Percentiles rank a stretch among this genome's conserved stretches.
phyloP scores from a whole-genome alignment of 2,113 vertebrate species.

The Cyrtonyx montezumae region DNA sequence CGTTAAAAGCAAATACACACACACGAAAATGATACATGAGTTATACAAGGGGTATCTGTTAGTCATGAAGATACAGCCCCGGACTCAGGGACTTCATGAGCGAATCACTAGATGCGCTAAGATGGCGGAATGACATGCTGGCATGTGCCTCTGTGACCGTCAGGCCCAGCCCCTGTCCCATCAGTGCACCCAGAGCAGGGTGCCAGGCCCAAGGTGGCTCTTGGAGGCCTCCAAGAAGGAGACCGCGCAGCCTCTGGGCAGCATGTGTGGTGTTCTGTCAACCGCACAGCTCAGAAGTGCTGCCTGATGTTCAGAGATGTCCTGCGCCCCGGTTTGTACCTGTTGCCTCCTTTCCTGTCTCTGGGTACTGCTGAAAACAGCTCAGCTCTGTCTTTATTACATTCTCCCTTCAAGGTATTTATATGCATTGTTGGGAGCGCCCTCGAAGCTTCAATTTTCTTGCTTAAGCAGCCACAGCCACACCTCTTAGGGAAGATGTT shows the following conservation, averaged over 20 bases:
- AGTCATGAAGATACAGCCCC: not conserved
- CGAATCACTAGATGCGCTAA: not conserved
- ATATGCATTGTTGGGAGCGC: too few species aligned
- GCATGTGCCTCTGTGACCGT: not conserved
- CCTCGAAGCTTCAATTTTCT: not conserved
- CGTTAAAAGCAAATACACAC: not conserved
- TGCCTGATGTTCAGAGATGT: not conserved
- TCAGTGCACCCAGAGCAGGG: not conserved
- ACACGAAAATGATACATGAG: not conserved
- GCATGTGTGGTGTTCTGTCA: not conserved
- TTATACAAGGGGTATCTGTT: not conserved
- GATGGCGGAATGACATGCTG: not conserved
- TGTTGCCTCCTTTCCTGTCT: not conserved
- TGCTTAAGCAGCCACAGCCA: not conserved
- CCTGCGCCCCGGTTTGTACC: not conserved
- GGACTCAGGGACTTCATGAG: not conserved
- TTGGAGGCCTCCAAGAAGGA: not conserved
- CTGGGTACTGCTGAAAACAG: not conserved
- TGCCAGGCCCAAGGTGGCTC: not conserved
- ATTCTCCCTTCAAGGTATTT: not conserved
- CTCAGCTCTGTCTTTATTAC: not conserved
- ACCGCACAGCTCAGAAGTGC: not conserved
- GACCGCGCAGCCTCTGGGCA: not conserved
- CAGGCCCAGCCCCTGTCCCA: not conserved
- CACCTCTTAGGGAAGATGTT: too few species aligned